Evolutionary conservation across 2,888 invertebrate genomes (phyloP), one percentile per base, ranked within the genome.

Genomic region (Drosophila rubida): DNA sequence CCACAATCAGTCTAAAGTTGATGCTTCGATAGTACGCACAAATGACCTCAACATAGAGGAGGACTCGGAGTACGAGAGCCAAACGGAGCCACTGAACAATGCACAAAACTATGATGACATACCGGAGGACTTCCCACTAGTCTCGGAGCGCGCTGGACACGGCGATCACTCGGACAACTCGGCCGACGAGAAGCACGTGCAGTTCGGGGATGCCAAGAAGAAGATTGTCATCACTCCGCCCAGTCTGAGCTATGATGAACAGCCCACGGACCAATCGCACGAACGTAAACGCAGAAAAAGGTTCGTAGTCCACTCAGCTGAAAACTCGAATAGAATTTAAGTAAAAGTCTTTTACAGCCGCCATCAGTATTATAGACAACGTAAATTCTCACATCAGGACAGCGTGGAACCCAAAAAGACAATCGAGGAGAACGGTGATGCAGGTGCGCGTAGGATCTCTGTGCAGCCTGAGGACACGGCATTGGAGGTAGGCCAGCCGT

Each of bases 331-430:
- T 5, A 23, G 3, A 22, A 22, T 22, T 22, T 22, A 7, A 13
- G 3, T n/a, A n/a, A 7, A 16, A 35, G 14, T 30, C 11, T 0
- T 4, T 53, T 48, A 3, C 85, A 94, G 93, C 92, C 94, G 95
- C 74, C 94, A 94, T 72, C 94, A 94, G 88, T 94, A 94, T 90
- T 93, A 93, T 79, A 94, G 95, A 87, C 91, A 94, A 74, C 95
- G 96, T 79, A 97, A 96, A 92, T 95, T 94, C 90, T 96, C 96
- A 37, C 93, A 96, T 59, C 96, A 96, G 87, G 96, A 96, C 88
- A 95, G 95, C 85, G 93, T 93, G 77, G 93, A 91, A 78, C 75
- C 80, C 68, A 90, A 89, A 80, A 90, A 90, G 76, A 82, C 83
- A 51, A 60, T 85, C 69, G 91, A 91, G 78, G 91, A 91, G 75